phyloP scores from a whole-genome alignment of 2,797 vertebrate species.

The Sylvilagus floridanus region DNA sequence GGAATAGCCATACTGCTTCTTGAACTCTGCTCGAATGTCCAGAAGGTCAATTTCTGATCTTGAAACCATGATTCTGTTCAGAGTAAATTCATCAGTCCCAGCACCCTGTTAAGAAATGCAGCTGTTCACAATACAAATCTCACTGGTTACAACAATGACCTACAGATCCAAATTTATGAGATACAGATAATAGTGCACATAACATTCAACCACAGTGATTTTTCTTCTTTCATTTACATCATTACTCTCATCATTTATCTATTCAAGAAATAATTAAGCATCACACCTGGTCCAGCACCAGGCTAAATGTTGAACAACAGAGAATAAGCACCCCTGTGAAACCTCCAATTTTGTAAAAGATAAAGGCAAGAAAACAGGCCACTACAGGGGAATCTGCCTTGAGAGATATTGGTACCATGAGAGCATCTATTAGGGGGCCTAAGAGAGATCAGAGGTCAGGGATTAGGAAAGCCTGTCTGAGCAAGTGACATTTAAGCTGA shows the following conservation, averaged over 20 bases:
- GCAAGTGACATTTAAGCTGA: background rate
- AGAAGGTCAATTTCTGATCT: conserved; percentile 93
- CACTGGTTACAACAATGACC: background rate
- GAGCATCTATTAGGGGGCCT: background rate
- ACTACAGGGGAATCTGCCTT: background rate
- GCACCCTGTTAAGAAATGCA: conserved; percentile 88
- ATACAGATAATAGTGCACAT: background rate
- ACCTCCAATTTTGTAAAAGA: background rate
- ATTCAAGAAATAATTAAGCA: background rate
- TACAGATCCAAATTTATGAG: background rate
- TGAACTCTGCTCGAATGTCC: conserved; percentile 93
- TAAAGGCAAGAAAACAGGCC: conserved; percentile 8
- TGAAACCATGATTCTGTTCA: conserved; percentile 92
- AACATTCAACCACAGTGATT: background rate
- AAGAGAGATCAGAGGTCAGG: background rate
- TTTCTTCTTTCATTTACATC: background rate
- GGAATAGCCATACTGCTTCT: conserved; percentile 91
- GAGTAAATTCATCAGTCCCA: conserved; percentile 91
- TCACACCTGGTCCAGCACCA: background rate
- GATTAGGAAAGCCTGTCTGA: background rate
- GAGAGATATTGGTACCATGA: background rate
- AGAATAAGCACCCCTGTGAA: background rate
- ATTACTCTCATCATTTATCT: background rate
- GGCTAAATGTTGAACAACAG: background rate
- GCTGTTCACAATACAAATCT: background rate